phyloP scores from a whole-genome alignment of 2,888 invertebrate genomes.

The Troides aeacus region DNA sequence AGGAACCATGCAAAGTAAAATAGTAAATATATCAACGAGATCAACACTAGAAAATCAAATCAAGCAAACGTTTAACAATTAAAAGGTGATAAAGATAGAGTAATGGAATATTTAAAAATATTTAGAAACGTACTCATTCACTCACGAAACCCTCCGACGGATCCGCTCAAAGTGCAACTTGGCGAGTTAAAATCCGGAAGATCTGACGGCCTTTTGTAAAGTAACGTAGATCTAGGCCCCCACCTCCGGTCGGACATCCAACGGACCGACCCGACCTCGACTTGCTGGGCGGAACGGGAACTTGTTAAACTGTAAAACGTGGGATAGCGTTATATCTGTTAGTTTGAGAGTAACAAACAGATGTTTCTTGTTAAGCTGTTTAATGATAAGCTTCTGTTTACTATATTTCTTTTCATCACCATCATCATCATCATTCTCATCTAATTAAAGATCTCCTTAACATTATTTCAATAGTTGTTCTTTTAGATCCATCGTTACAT shows the following conservation, averaged over 20 bases:
- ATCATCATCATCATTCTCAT: too few species aligned
- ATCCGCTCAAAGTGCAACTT: conserved; percentile 15
- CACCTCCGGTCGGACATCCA: conserved; percentile 11
- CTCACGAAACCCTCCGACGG: conserved; percentile 1
- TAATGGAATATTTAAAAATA: too few species aligned
- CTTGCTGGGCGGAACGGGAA: conserved; percentile 19
- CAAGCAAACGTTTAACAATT: too few species aligned
- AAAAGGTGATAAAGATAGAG: too few species aligned
- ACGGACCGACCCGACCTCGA: conserved; percentile 18
- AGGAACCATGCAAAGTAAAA: too few species aligned
- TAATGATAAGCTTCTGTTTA: conserved; percentile 1
- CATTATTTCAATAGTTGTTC: too few species aligned
- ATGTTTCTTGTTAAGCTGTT: conserved; percentile 10
- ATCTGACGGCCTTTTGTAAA: conserved; percentile 24
- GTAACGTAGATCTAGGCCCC: conserved; percentile 10
- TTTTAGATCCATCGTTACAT: too few species aligned
- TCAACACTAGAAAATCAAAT: too few species aligned
- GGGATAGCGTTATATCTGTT: neutral
- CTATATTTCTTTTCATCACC: too few species aligned
- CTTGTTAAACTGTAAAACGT: conserved; percentile 13
- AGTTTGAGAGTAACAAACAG: neutral
- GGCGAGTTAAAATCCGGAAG: conserved; percentile 15
- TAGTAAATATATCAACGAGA: too few species aligned
- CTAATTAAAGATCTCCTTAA: too few species aligned
- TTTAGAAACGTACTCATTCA: neutral